phyloP scores from a whole-genome alignment of 2,113 vertebrate species.

The Sminthopsis crassicaudata region DNA sequence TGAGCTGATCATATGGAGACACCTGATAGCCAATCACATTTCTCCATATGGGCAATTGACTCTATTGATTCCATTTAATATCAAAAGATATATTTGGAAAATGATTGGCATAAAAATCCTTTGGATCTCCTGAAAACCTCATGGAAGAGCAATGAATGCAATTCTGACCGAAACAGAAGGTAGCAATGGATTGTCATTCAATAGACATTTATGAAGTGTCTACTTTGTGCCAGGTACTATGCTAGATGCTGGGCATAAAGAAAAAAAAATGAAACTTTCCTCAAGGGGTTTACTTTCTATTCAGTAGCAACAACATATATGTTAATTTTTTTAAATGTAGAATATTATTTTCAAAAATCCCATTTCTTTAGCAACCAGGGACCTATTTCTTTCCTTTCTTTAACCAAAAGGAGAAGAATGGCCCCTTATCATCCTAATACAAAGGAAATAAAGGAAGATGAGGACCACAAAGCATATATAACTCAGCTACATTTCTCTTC shows the following conservation, averaged over 20 bases:
- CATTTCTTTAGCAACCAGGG: neutral
- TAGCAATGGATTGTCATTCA: neutral
- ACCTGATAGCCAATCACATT: neutral
- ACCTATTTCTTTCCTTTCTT: too few relatives aligned
- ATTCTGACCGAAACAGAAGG: neutral
- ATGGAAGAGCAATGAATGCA: neutral
- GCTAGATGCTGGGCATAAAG: neutral
- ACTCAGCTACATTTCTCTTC: neutral
- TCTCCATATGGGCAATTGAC: neutral
- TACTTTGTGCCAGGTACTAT: too few relatives aligned
- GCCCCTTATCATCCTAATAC: neutral
- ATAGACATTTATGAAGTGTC: neutral
- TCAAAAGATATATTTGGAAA: neutral
- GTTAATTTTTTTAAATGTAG: too few relatives aligned
- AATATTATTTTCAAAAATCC: neutral
- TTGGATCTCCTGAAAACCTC: neutral
- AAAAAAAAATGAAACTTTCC: neutral
- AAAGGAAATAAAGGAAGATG: neutral
- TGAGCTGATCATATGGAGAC: neutral
- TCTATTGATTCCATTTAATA: neutral
- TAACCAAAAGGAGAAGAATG: neutral
- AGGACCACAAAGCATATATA: neutral
- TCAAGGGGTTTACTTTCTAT: neutral
- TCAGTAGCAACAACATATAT: neutral
- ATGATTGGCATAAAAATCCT: neutral